Evolutionary conservation across 2,888 invertebrate genomes (phyloP).

Genomic region (Copidosoma aretas): DNA sequence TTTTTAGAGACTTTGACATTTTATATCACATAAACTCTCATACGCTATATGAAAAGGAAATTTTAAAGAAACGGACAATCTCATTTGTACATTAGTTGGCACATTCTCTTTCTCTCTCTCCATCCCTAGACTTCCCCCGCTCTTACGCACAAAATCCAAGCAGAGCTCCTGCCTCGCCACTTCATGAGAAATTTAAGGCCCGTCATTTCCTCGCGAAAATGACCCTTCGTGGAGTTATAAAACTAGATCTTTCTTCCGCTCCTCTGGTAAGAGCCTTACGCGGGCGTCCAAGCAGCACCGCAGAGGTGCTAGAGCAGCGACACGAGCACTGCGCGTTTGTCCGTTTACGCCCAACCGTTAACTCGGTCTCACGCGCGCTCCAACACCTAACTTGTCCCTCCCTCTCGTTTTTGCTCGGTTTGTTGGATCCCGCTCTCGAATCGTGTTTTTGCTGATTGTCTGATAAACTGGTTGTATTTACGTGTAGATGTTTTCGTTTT

Average conservation of each 20-base stretch:
- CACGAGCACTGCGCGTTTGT: constrained; percentile 50
- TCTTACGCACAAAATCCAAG: not conserved
- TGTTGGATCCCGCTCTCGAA: no score
- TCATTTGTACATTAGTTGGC: no score
- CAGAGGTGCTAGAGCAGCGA: constrained; percentile 48
- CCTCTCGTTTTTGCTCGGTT: constrained; percentile 1
- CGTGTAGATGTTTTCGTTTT: no score
- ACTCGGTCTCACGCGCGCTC: constrained; percentile 50
- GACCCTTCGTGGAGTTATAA: constrained; percentile 36
- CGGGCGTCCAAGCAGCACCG: constrained; percentile 46
- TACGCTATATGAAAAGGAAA: no score
- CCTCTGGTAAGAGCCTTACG: constrained; percentile 42
- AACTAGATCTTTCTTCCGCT: constrained; percentile 42
- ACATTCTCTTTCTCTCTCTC: no score
- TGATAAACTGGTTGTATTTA: no score
- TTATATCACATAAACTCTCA: no score
- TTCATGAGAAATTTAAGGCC: constrained; percentile 28
- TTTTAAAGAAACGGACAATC: no score
- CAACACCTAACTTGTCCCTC: not conserved
- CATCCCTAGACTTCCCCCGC: no score
- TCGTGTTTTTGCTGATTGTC: no score
- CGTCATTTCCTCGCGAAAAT: constrained; percentile 25
- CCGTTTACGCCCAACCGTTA: constrained; percentile 55
- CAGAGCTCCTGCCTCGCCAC: not conserved
- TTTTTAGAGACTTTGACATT: no score